A percentile compares a stretch with the other conserved stretches of the same genome.
Conservation (phyloP, 1,140 invertebrate species). For the Spodoptera litura region DNA sequence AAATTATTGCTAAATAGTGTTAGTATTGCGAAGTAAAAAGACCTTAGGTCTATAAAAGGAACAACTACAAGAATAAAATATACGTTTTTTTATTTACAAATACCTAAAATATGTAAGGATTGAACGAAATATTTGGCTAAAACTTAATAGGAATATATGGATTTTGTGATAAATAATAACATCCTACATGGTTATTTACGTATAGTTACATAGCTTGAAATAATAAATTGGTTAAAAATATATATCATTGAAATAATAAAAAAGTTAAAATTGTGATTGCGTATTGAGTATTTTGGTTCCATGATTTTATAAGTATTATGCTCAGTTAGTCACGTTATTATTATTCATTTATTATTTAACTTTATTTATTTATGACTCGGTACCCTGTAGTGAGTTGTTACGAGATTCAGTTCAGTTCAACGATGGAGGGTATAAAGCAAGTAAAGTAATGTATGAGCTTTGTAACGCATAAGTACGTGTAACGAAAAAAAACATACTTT, state of each 20-base stretch:
- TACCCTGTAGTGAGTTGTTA: constrained; percentile 78
- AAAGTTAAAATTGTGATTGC: constrained; percentile 71
- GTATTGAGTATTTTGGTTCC: constrained; percentile 78
- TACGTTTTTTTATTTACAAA: constrained; percentile 74
- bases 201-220: constrained; percentile 46
- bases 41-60: constrained; percentile 83
- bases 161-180: constrained; percentile 69
- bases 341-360: constrained; percentile 58
- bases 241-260: constrained; percentile 62
- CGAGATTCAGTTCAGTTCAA: constrained; percentile 70
- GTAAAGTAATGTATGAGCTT: constrained; percentile 53
- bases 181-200: constrained; percentile 63
- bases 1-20: constrained; percentile 80
- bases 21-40: constrained; percentile 83
- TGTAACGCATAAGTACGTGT: constrained; percentile 60
- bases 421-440: constrained; percentile 50
- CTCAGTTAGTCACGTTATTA: constrained; percentile 62
- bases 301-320: constrained; percentile 71
- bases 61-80: constrained; percentile 83
- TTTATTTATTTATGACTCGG: constrained; percentile 69
- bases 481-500: constrained; percentile 46
- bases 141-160: constrained; percentile 80
- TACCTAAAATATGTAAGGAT: constrained; percentile 70
- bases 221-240: constrained; percentile 60
- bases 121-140: constrained; percentile 84